phyloP scores from a whole-genome alignment of 2,888 invertebrate genomes.

The Amphiduros pacificus region DNA sequence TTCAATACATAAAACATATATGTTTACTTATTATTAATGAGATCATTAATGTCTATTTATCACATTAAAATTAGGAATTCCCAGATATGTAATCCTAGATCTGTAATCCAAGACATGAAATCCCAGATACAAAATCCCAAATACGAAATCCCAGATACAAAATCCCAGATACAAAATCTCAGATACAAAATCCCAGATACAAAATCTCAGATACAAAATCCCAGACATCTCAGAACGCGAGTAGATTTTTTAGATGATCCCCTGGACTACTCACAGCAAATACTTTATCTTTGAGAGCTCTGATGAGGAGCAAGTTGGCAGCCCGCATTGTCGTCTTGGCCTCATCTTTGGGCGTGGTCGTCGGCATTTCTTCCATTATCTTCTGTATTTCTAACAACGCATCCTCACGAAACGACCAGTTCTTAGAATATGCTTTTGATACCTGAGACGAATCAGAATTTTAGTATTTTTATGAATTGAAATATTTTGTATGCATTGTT shows the following conservation, averaged over 20 bases:
- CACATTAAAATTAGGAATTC: too few species aligned
- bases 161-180: too few species aligned
- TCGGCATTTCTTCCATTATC: conserved; percentile 44
- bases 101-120: too few species aligned
- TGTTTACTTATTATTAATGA: not conserved
- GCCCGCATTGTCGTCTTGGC: conserved; percentile 49
- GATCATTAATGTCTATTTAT: not conserved
- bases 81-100: too few species aligned
- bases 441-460: too few species aligned
- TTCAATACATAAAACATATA: conserved; percentile 24
- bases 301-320: conserved; percentile 50
- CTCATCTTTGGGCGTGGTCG: conserved; percentile 48
- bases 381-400: conserved; percentile 52
- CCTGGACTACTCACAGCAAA: conserved; percentile 44
- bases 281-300: conserved; percentile 56
- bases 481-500: too few species aligned
- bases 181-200: too few species aligned
- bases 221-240: too few species aligned
- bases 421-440: conserved; percentile 58
- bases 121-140: too few species aligned
- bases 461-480: too few species aligned
- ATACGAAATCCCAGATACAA: too few species aligned
- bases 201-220: too few species aligned
- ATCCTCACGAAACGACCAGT: conserved; percentile 57
- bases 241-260: not conserved